Evolutionary conservation across 2,113 vertebrate species (phyloP), one percentile per base, ranked within the genome.

Genomic region (Noturus placidus): DNA sequence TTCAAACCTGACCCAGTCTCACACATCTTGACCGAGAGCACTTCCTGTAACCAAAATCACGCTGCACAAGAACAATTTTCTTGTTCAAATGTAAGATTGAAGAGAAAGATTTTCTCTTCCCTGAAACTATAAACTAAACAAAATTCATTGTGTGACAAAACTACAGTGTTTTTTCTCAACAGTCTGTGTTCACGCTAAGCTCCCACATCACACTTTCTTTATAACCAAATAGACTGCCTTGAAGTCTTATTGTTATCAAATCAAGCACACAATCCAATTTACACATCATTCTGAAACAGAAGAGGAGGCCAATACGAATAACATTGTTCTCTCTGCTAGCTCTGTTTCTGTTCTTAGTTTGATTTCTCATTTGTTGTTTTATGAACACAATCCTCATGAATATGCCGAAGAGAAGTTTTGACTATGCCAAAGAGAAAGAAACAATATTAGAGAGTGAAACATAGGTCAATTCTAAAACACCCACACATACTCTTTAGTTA

Each of bases 181-280:
- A 52, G 74, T 77, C 74, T 77, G 1, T 78, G 50, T 79, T 56
- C 76, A 54, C 7, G 15, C 27, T 30, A 52, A 2, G 14, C 27
- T 79, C n/a, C 50, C 15, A 79, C 50, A 30, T 79, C 50, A 54
- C 50, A 79, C 25, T 79, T 79, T 79, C 46, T 10, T 19, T 19
- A 54, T 54, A 79, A 79, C 50, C n/a, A 65, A 83, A 65, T 54
- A 33, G 56, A 10, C 74, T 27, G 38, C 9, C 56, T 30, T 76
- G 46, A 52, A 78, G 79, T 65, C 84, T 33, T 38, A 63, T 78
- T 61, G 50, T 63, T 63, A 65, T 79, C 84, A 85, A 77, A 63
- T 78, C 72, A 79, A 57, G 46, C n/a, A 56, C 65, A 35, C 72
- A 86, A 78, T 79, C 74, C n/a, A 86, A 86, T 79, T 59, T 33